A percentile compares a stretch with the other conserved stretches of the same genome.
Evolutionary conservation across 2,888 invertebrate species (phyloP).

Genomic region (Thecophora atra): DNA sequence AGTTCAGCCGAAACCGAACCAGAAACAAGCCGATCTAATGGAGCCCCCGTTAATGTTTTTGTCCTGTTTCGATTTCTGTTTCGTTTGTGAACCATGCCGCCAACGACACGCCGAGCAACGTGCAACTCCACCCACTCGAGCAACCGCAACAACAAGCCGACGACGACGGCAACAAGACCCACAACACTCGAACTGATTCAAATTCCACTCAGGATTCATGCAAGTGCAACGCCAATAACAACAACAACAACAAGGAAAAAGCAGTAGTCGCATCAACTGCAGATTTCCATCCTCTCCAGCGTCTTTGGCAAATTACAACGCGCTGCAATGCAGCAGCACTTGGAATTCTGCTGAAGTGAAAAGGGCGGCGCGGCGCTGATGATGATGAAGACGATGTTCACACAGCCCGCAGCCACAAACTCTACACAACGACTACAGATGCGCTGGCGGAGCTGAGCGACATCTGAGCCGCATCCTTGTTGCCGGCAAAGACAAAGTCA

Average conservation of each 20-base stretch:
- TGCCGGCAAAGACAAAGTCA: constrained; percentile 52
- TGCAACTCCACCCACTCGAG: constrained; percentile 54
- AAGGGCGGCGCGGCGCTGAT: constrained; percentile 41
- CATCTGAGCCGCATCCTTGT: constrained; percentile 51
- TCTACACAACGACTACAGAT: constrained; percentile 49
- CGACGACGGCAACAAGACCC: constrained; percentile 30
- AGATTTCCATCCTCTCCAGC: background rate
- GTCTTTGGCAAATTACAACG: constrained; percentile 22
- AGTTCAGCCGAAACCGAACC: background rate
- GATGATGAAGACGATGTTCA: constrained; percentile 61
- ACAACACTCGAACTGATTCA: constrained; percentile 18
- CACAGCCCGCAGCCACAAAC: constrained; percentile 62
- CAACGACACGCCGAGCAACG: constrained; percentile 34
- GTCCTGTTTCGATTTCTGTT: constrained; percentile 45
- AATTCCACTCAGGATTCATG: constrained; percentile 33
- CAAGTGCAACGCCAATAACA: constrained; percentile 27
- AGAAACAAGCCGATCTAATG: constrained; percentile 38
- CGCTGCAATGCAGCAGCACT: background rate
- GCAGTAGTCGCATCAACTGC: constrained; percentile 6
- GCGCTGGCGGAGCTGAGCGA: constrained; percentile 38
- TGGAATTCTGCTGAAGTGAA: constrained; percentile 39
- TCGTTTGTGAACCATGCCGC: constrained; percentile 24
- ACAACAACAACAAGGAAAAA: constrained; percentile 14
- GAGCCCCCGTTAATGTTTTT: background rate
- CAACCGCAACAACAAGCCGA: too few relatives aligned